These are phyloP conservation scores for Brachionus plicatilis DNA, from an alignment of 1,140 invertebrate species.

Conservation along the genomic window DNA sequence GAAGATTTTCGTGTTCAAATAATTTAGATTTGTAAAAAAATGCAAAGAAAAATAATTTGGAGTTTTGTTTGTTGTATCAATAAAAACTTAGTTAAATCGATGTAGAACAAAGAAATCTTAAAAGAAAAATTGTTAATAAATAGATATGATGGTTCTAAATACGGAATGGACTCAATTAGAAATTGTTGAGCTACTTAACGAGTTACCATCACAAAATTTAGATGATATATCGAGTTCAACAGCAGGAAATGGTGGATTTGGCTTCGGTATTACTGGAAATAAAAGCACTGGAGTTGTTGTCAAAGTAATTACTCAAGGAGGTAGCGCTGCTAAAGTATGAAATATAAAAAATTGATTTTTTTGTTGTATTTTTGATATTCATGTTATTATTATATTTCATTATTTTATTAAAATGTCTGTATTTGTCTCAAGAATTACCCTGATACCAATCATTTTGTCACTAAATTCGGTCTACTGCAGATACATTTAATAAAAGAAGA, in stretches of 20 bases:
- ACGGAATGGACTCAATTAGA: constrained; percentile 94
- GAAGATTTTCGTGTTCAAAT: too few relatives aligned
- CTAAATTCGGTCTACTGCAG: too few relatives aligned
- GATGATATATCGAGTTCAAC: neutral
- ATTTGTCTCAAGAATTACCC: too few relatives aligned
- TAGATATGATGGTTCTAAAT: constrained; percentile 60
- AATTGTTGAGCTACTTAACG: constrained; percentile 86
- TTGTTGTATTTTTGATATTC: neutral
- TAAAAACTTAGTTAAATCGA: too few relatives aligned
- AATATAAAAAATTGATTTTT: neutral
- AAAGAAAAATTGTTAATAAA: too few relatives aligned
- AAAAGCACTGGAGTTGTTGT: constrained; percentile 91
- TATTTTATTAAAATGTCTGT: neutral
- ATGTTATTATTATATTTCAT: neutral
- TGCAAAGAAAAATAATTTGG: too few relatives aligned
- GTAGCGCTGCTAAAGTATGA: constrained; percentile 78
- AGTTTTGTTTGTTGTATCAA: too few relatives aligned
- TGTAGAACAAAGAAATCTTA: too few relatives aligned
- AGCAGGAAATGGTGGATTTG: constrained; percentile 69
- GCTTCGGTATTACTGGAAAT: constrained; percentile 90
- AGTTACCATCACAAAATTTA: constrained; percentile 49
- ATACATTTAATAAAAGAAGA: too few relatives aligned
- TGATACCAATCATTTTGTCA: too few relatives aligned
- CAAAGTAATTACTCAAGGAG: constrained; percentile 84
- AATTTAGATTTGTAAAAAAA: too few relatives aligned